Percentiles rank a stretch among this genome's conserved stretches.
These are phyloP conservation scores for Nothocercus julius DNA, from an alignment of 2,113 vertebrate species.

Conservation along the genomic window DNA sequence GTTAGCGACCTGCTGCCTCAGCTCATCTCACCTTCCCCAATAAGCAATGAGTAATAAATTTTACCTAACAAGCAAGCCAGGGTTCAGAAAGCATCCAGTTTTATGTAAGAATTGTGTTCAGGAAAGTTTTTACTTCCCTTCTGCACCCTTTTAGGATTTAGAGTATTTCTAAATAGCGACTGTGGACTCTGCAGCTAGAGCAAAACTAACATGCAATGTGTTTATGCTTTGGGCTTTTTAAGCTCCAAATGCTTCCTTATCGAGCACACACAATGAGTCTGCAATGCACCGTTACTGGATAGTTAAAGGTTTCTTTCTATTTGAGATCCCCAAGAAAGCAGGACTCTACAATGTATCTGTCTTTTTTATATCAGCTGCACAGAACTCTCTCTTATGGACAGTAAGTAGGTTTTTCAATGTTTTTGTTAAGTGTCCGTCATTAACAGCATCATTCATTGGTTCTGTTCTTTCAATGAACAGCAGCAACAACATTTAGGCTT, in stretches of 20 bases:
- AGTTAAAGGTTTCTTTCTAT: not conserved
- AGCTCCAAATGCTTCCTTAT: not conserved
- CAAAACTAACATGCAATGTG: not conserved
- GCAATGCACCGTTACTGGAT: not conserved
- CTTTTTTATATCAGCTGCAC: conserved; percentile 1
- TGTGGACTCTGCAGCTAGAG: not conserved
- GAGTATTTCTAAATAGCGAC: not conserved
- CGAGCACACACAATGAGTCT: not conserved
- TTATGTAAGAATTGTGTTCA: not conserved
- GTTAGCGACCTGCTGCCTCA: not conserved
- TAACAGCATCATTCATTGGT: not conserved
- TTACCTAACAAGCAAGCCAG: not conserved
- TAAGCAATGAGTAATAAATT: not conserved
- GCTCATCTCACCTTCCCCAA: not conserved
- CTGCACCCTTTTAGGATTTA: not conserved
- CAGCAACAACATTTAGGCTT: not conserved
- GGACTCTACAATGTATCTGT: not conserved
- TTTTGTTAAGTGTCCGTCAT: not conserved
- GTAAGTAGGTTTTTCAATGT: not conserved
- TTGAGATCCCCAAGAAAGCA: not conserved
- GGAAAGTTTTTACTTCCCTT: not conserved
- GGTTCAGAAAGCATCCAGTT: not conserved
- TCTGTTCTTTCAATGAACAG: not conserved
- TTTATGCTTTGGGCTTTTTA: not conserved
- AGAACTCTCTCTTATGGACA: not conserved